A percentile compares a stretch with the other conserved stretches of the same genome.
These are phyloP conservation scores for Ophioninae sp. DNA, from an alignment of 2,888 invertebrate species.

Conservation along the genomic window DNA sequence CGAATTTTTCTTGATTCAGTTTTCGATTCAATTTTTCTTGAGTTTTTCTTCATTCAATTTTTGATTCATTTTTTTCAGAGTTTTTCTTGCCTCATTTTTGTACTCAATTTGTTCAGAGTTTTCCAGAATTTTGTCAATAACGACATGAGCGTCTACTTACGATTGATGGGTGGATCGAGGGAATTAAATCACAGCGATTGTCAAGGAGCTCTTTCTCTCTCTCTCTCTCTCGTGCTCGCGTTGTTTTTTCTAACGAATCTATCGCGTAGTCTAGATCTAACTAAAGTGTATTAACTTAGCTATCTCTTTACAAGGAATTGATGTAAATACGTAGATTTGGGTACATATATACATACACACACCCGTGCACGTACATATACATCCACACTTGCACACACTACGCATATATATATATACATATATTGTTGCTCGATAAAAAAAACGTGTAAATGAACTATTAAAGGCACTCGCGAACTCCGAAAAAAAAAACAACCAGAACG, in stretches of 20 bases:
- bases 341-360: slow-evolving; percentile 23
- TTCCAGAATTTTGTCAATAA: too few relatives aligned
- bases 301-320: slow-evolving; percentile 78
- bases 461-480: slow-evolving; percentile 40
- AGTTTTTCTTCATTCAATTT: too few relatives aligned
- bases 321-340: slow-evolving; percentile 74
- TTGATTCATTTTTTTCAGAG: too few relatives aligned
- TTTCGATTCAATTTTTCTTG: too few relatives aligned
- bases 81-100: too few relatives aligned
- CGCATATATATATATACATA: slow-evolving; percentile 2
- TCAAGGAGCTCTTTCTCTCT: slow-evolving; percentile 13
- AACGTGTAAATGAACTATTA: slow-evolving; percentile 39
- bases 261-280: slow-evolving; percentile 52
- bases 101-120: too few relatives aligned
- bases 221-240: slow-evolving; percentile 42
- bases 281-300: slow-evolving; percentile 63
- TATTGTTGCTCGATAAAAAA: slow-evolving; percentile 35
- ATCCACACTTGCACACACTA: slow-evolving; percentile 15
- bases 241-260: slow-evolving; percentile 63
- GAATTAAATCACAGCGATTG: slow-evolving; percentile 21
- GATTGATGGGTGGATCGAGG: background rate
- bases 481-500: slow-evolving; percentile 3
- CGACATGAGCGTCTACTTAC: slow-evolving; percentile 2
- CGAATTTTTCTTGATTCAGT: too few relatives aligned
- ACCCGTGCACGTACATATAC: slow-evolving; percentile 3